Percentiles rank a stretch among this genome's conserved stretches.
phyloP scores from a whole-genome alignment of 2,888 invertebrate genomes.

The Galeopsomyia nigrocyanea region DNA sequence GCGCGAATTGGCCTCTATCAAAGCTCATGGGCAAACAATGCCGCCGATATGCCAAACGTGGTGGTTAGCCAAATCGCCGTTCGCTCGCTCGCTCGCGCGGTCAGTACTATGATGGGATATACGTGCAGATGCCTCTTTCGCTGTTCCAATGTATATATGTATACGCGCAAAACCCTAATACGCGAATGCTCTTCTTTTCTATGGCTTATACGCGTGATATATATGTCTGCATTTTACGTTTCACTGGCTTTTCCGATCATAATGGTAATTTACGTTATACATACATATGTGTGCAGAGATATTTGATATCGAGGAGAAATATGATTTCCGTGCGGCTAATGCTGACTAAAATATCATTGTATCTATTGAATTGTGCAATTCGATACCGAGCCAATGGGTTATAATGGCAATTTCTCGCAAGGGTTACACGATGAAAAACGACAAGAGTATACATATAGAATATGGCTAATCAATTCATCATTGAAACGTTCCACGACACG shows the following conservation, averaged over 20 bases:
- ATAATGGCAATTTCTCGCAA: background rate
- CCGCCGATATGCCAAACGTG: conserved; percentile 64
- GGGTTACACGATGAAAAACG: background rate
- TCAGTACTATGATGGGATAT: conserved; percentile 20
- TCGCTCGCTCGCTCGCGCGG: too few relatives aligned
- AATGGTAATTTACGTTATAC: too few relatives aligned
- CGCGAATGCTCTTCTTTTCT: conserved; percentile 7
- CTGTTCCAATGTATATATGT: background rate
- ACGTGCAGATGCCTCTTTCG: background rate
- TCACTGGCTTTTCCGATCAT: too few relatives aligned
- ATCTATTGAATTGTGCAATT: too few relatives aligned
- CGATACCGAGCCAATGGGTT: too few relatives aligned
- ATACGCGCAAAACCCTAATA: background rate
- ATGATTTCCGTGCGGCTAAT: too few relatives aligned
- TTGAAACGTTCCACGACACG: conserved; percentile 51
- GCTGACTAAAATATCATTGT: too few relatives aligned
- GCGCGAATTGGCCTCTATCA: conserved; percentile 68
- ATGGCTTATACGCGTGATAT: too few relatives aligned
- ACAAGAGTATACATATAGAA: background rate
- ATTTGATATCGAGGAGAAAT: too few relatives aligned
- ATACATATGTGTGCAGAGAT: too few relatives aligned
- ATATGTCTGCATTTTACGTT: too few relatives aligned
- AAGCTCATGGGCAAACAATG: conserved; percentile 67
- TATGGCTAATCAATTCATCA: conserved; percentile 15
- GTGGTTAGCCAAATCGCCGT: conserved; percentile 67